A percentile compares a stretch with the other conserved stretches of the same genome.
Evolutionary conservation across 2,113 vertebrate species (phyloP).

Genomic region (Lagopus muta): DNA sequence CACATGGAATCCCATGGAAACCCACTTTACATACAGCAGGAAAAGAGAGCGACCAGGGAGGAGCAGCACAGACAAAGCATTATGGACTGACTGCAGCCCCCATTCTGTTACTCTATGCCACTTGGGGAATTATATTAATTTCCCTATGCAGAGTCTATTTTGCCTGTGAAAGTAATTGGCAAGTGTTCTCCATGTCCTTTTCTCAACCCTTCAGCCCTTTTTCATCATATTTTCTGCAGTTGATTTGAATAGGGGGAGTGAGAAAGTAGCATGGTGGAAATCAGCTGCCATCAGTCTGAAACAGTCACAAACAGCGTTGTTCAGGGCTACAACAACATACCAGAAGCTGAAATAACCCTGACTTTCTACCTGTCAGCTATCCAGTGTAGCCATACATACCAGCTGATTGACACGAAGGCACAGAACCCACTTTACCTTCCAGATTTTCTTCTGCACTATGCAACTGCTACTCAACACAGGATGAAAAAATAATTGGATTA

Average conservation of each 20-base stretch:
- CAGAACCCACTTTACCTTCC: neutral
- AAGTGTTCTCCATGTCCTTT: neutral
- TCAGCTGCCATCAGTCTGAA: neutral
- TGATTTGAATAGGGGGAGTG: neutral
- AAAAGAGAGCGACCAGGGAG: neutral
- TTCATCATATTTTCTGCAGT: neutral
- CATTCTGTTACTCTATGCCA: no score
- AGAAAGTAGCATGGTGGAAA: neutral
- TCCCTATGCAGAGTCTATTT: no score
- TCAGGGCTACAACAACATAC: neutral
- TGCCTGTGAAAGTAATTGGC: no score
- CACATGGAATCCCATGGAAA: no score
- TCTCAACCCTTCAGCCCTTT: neutral
- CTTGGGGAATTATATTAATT: no score
- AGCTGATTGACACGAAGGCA: neutral
- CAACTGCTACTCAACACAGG: neutral
- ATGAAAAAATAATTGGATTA: neutral
- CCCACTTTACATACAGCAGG: neutral
- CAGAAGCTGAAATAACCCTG: neutral
- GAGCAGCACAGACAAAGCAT: neutral
- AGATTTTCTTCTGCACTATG: neutral
- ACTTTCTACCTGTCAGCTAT: neutral
- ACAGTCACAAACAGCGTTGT: neutral
- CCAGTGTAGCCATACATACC: fast-evolving
- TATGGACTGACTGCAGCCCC: no score